phyloP scores from a whole-genome alignment of 2,797 vertebrate genomes.

The Coranthus polyacanthus region DNA sequence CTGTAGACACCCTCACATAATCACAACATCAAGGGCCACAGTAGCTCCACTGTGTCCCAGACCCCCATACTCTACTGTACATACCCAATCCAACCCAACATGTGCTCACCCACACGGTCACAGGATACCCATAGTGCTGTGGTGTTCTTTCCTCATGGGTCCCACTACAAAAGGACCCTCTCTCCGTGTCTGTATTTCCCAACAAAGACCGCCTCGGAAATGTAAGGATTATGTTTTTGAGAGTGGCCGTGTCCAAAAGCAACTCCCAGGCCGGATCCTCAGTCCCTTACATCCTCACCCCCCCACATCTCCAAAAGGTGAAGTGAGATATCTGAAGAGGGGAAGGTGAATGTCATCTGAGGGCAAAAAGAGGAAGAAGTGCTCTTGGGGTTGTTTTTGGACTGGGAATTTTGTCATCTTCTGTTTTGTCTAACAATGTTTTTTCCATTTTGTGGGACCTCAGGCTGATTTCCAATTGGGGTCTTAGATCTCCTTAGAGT shows the following conservation, averaged over 20 bases:
- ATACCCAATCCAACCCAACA: constrained; percentile 50
- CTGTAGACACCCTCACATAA: no score
- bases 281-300: not conserved
- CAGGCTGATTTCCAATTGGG: constrained; percentile 46
- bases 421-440: constrained; percentile 36
- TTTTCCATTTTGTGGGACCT: constrained; percentile 38
- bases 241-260: constrained; percentile 73
- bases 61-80: constrained; percentile 47
- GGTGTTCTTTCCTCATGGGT: constrained; percentile 53
- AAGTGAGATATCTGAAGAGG: not conserved
- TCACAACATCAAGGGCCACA: no score
- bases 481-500: constrained; percentile 58
- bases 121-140: constrained; percentile 58
- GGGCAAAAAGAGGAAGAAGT: constrained; percentile 6
- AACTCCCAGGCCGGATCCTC: constrained; percentile 49
- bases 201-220: constrained; percentile 81
- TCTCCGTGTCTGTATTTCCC: constrained; percentile 86
- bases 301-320: not conserved
- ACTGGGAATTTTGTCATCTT: constrained; percentile 49
- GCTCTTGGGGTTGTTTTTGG: constrained; percentile 73
- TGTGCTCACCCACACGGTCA: constrained; percentile 44
- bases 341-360: constrained; percentile 19
- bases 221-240: constrained; percentile 75
- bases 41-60: constrained; percentile 46
- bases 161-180: constrained; percentile 46